Base-by-base conservation (phyloP, 64 coral and sea anemone genomes). In the Hydrozoanthus tunicans region DNA sequence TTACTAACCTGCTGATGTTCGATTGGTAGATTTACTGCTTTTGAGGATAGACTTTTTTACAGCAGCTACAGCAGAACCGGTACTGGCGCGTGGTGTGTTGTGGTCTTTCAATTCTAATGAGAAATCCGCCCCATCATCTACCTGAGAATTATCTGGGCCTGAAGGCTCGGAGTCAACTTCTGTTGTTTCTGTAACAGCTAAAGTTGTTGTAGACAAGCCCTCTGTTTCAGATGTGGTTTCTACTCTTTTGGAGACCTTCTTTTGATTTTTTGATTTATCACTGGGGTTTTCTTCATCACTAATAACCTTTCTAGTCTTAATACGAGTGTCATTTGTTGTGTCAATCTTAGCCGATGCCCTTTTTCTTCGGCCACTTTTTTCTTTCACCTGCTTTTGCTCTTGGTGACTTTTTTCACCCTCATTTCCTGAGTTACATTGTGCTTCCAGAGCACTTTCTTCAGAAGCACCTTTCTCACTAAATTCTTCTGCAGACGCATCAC, bases 41-140 rank as follows among this genome's bases (percentile, higher is more conserved):
- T 97, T 97, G 15, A 97, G 89, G 77, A 97, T 97, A 9, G 95
- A 97, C 81, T 97, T 97, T 7, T 77, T 81, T 11, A 59, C 80
- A 11, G 62, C 73, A 43, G 59, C 67, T 59, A 75, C 32, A 77
- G 82, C 9, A 69, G 78, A 79, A 65, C 15, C 27, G 11, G 12
- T 14, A 53, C 57, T 13, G 5, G 74, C 13, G 25, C 12, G 59
- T 54, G 91, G 88, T 5, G 79, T 77, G 72, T 60, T 25, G 62
- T 56, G 58, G 5, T 6, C 85, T 3, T 73, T 73, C 23, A 5
- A 2, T 73, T 6, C 10, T 66, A 17, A 66, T 66, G 11, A 15
- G 32, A 32, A 5, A 2, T 73, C 70, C 4, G 6, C 3, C 32
- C 72, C 53, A 15, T 14, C 25, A 13, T 32, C 58, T 24, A 3